Conservation (phyloP, 2,797 vertebrate species). For the Pampus argenteus region DNA sequence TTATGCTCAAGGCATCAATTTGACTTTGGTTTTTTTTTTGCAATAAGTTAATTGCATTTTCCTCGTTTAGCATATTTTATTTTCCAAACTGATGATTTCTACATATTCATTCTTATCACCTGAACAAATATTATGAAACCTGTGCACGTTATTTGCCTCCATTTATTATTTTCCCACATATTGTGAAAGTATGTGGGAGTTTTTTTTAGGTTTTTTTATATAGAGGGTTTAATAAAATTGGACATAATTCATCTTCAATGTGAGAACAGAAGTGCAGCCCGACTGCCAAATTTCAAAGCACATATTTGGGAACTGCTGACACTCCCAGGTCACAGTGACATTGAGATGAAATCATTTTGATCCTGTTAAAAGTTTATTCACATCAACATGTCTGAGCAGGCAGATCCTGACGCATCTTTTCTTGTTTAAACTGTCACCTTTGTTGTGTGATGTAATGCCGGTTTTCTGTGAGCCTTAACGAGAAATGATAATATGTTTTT, state of each 20-base stretch:
- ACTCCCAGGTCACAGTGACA: neutral
- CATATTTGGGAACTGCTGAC: neutral
- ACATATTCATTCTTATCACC: slow-evolving; percentile 17
- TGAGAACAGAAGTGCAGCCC: slow-evolving; percentile 1
- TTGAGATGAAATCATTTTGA: neutral
- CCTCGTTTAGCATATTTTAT: slow-evolving; percentile 36
- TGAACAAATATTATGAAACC: slow-evolving; percentile 3
- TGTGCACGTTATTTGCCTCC: neutral
- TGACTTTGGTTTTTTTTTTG: slow-evolving; percentile 24
- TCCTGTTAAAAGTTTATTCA: slow-evolving; percentile 1
- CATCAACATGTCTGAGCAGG: too few species aligned
- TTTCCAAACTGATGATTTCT: slow-evolving; percentile 21
- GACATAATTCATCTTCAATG: slow-evolving; percentile 13
- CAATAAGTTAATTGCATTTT: slow-evolving; percentile 28
- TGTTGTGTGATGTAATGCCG: neutral
- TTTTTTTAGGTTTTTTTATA: too few species aligned
- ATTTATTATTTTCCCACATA: neutral
- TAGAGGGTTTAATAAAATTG: neutral
- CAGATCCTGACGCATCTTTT: neutral
- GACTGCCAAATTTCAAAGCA: neutral
- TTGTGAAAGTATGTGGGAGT: neutral
- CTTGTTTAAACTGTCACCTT: neutral
- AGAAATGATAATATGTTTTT: neutral
- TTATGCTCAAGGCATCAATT: slow-evolving; percentile 32
- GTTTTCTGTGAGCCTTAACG: slow-evolving; percentile 2